Base-by-base conservation (phyloP, 1,140 invertebrate species). In the Kradibia gibbosae region DNA sequence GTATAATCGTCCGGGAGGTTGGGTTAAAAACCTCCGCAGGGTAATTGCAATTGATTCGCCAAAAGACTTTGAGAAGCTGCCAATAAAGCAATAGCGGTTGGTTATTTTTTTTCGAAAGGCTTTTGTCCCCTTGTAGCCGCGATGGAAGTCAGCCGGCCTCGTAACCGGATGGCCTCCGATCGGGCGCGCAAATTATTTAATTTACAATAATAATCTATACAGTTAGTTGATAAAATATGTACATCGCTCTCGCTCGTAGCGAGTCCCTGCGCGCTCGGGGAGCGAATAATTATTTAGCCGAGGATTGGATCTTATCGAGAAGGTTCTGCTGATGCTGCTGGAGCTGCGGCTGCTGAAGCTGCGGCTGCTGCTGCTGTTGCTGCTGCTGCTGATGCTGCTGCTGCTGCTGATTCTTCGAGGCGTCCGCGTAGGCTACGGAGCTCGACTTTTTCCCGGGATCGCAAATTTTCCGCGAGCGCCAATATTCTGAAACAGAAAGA, bases 401-500 rank as follows among this genome's bases (percentile, higher is more conserved):
- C 15, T 75, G 73, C n/a, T 57, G 73, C 0, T 15, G 55, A 78
- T 82, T 31, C 82, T 84, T 45, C 11, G 55, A 20, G 0, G 76
- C 31, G 28, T 88, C 88, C 25, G 77, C 11, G 42, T 85, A 80
- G 1, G 86, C 36, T 1, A 80, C 78, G 20, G 85, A 25, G 11
- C 39, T 20, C 4, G 86, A 86, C 25, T 90, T 90, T 82, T 90
- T 90, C 22, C 82, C 85, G 5, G 82, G 75, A 5, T 91, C 89
- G 78, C 84, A 84, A 8, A 84, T 76, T 80, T 90, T 91, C 34
- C 89, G 86, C 57, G 87, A 83, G 76, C 89, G 87, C 90, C 89
- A 90, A 42, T 88, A 90, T 84, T 91, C 90, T 91, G 89, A 50
- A 89, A 90, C 42, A 85, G 84, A 45, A 83, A 86, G 82, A 80